Conservation (phyloP, 1,140 invertebrate species). For the Drosophila bipectinata region DNA sequence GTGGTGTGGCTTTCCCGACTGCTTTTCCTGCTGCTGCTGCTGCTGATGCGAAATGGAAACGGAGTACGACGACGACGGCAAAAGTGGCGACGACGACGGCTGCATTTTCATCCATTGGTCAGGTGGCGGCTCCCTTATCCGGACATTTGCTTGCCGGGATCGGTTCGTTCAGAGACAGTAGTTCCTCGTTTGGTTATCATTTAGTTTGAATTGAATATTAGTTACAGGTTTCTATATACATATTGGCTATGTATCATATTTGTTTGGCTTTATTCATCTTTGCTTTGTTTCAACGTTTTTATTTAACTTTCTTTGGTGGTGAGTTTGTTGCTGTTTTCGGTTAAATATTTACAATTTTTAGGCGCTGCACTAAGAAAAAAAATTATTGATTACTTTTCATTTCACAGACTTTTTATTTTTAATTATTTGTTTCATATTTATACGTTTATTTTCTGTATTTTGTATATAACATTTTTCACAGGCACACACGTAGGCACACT, state of each 20-base stretch:
- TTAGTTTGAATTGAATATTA: slow-evolving; percentile 20
- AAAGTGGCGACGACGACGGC: slow-evolving; percentile 82
- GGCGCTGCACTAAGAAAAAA: slow-evolving; percentile 60
- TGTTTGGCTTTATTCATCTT: slow-evolving; percentile 39
- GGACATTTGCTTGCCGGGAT: slow-evolving; percentile 78
- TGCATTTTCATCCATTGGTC: slow-evolving; percentile 84
- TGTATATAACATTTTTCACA: slow-evolving; percentile 21
- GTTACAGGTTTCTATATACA: slow-evolving; percentile 56
- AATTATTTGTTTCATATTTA: slow-evolving; percentile 12
- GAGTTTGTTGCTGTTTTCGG: slow-evolving; percentile 58
- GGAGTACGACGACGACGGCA: slow-evolving; percentile 76
- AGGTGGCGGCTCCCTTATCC: slow-evolving; percentile 72
- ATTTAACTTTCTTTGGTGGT: slow-evolving; percentile 62
- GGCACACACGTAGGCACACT: slow-evolving; percentile 36
- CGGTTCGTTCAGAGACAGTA: slow-evolving; percentile 7
- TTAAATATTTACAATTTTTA: slow-evolving; percentile 77
- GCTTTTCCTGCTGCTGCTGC: slow-evolving; percentile 45
- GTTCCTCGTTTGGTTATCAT: slow-evolving; percentile 8
- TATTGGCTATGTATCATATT: slow-evolving; percentile 64
- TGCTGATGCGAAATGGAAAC: slow-evolving; percentile 79
- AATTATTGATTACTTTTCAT: slow-evolving; percentile 14
- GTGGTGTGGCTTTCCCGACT: slow-evolving; percentile 19
- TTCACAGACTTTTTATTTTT: neutral
- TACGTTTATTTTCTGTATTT: slow-evolving; percentile 10
- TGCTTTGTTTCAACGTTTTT: slow-evolving; percentile 35